Percentiles rank a stretch among this genome's conserved stretches.
Conservation (phyloP, 1,140 invertebrate species). For the Berghia stephanieae region DNA sequence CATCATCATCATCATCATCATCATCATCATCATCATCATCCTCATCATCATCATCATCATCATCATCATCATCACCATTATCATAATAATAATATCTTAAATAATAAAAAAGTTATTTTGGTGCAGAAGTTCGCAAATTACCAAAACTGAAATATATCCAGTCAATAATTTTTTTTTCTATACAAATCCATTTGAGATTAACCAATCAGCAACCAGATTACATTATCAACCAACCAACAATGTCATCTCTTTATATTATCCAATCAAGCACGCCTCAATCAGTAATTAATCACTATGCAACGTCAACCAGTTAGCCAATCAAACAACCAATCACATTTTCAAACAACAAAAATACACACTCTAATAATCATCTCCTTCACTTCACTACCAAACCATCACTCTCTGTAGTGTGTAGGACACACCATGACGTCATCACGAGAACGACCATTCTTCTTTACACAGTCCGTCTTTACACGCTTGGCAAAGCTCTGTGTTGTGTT, state of each 20-base stretch:
- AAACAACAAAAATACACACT: neutral
- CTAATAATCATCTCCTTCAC: neutral
- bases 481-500: constrained; percentile 68
- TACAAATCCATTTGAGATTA: neutral
- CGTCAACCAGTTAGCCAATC: constrained; percentile 41
- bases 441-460: constrained; percentile 69
- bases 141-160: no score
- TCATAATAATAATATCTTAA: no score
- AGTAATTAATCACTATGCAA: constrained; percentile 4
- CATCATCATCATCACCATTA: no score
- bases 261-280: neutral
- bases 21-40: no score
- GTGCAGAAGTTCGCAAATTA: no score
- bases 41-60: no score
- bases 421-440: constrained; percentile 42
- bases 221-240: neutral
- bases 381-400: neutral
- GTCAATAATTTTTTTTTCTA: neutral
- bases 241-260: neutral
- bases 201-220: neutral
- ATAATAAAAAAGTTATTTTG: no score
- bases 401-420: neutral
- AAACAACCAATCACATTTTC: neutral
- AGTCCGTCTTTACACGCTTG: constrained; percentile 69
- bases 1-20: no score